phyloP scores from a whole-genome alignment of 2,113 vertebrate genomes.

The Grallaria varia region DNA sequence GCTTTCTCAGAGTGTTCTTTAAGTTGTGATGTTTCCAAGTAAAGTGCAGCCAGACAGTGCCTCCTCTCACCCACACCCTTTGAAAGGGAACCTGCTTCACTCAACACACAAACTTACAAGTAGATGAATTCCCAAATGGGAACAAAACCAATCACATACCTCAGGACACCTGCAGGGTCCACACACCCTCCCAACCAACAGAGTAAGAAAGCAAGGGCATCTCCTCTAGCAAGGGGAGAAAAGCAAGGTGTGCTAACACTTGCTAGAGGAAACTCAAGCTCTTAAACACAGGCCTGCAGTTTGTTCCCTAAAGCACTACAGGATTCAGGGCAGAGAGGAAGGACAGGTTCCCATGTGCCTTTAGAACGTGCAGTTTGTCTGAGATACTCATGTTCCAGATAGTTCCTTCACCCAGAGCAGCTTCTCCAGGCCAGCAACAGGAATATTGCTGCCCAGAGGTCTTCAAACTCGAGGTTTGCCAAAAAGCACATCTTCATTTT shows the following conservation, averaged over 20 bases:
- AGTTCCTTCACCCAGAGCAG: neutral
- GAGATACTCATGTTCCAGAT: accelerated
- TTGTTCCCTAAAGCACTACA: conserved; percentile 11
- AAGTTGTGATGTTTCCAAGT: neutral
- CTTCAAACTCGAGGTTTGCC: conserved; percentile 85
- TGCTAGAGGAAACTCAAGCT: neutral
- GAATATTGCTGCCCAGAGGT: conserved; percentile 75
- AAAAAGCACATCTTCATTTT: conserved; percentile 88
- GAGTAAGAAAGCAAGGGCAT: neutral
- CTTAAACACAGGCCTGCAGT: neutral
- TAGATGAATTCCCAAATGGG: accelerated
- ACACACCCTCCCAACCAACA: neutral
- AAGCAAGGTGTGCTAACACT: neutral
- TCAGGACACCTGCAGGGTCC: neutral
- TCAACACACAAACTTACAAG: neutral
- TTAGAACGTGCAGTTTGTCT: neutral
- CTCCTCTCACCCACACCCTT: neutral
- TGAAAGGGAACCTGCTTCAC: neutral
- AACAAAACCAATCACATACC: neutral
- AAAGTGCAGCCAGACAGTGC: neutral
- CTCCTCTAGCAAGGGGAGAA: neutral
- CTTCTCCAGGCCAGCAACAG: conserved; percentile 64
- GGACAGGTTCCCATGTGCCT: neutral
- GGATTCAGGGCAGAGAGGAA: neutral
- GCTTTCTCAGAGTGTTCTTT: neutral